Conservation (phyloP, 2,888 invertebrate species). For the Thera britannica region DNA sequence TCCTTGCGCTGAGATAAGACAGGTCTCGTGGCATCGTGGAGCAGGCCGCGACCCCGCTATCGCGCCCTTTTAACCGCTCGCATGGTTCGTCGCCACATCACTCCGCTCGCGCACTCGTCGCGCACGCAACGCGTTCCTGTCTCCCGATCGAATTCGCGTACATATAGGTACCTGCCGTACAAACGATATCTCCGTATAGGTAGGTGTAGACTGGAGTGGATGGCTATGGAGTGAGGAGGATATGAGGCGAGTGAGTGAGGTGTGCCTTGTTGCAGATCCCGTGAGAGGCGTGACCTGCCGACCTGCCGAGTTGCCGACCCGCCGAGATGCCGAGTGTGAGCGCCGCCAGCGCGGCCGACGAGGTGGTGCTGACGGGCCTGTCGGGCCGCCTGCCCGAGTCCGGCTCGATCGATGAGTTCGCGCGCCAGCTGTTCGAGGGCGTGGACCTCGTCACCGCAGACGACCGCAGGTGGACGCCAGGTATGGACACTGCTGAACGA, state of each 20-base stretch:
- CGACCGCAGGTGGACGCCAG: constrained; percentile 94
- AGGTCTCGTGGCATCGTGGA: constrained; percentile 65
- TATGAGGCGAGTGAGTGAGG: not conserved
- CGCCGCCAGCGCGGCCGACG: constrained; percentile 79
- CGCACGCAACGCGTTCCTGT: constrained; percentile 46
- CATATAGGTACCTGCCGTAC: not conserved
- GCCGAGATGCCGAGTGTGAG: constrained; percentile 68
- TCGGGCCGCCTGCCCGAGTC: constrained; percentile 97
- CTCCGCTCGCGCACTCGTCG: constrained; percentile 58
- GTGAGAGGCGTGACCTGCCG: not conserved
- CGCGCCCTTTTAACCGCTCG: constrained; percentile 69
- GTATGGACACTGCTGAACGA: constrained; percentile 51
- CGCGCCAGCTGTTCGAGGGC: constrained; percentile 94
- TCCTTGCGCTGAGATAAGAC: constrained; percentile 70
- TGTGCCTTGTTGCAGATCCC: constrained; percentile 19
- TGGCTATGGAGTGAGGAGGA: too few species aligned
- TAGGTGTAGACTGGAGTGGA: not conserved
- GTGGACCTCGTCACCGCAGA: constrained; percentile 97
- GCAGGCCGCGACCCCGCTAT: constrained; percentile 71
- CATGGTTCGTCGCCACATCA: constrained; percentile 56
- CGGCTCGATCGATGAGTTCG: constrained; percentile 95
- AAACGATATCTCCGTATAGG: not conserved
- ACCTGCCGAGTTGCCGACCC: not conserved
- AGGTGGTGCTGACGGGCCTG: constrained; percentile 93
- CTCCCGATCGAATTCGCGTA: not conserved